Evolutionary conservation across 2,113 vertebrate genomes (phyloP).

Genomic region (Empidonax alnorum): DNA sequence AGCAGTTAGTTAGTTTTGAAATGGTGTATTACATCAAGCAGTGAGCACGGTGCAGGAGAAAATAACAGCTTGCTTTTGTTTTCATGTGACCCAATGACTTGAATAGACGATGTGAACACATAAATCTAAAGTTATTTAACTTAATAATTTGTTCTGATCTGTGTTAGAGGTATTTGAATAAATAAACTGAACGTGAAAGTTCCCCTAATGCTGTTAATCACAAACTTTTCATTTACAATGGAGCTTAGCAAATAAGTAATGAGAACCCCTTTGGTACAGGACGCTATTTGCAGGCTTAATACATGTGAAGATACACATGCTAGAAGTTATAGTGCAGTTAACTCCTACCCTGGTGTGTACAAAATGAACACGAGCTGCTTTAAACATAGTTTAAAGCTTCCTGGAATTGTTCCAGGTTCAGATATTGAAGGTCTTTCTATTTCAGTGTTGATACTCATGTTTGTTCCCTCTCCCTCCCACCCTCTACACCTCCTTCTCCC

Average conservation of each 20-base stretch:
- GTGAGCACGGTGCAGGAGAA: background rate
- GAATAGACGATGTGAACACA: background rate
- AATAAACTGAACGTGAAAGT: background rate
- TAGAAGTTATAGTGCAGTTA: background rate
- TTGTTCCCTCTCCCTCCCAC: background rate
- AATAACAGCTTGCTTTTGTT: background rate
- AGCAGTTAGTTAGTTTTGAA: background rate
- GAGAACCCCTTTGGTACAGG: background rate
- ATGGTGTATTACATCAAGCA: background rate
- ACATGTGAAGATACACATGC: background rate
- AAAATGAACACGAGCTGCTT: constrained; percentile 7
- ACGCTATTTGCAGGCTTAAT: background rate
- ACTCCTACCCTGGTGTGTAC: background rate
- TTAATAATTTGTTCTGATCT: background rate
- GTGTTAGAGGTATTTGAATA: background rate
- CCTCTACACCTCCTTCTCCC: background rate
- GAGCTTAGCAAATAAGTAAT: background rate
- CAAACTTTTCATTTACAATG: background rate
- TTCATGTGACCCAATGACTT: background rate
- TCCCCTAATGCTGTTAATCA: background rate
- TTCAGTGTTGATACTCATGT: background rate
- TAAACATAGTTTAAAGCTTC: background rate
- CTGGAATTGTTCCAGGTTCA: background rate
- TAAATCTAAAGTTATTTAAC: background rate
- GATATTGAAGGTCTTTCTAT: background rate